Evolutionary conservation across 2,113 vertebrate genomes (phyloP), one percentile per base, ranked within the genome.

Genomic region (Hirundichthys speculiger): DNA sequence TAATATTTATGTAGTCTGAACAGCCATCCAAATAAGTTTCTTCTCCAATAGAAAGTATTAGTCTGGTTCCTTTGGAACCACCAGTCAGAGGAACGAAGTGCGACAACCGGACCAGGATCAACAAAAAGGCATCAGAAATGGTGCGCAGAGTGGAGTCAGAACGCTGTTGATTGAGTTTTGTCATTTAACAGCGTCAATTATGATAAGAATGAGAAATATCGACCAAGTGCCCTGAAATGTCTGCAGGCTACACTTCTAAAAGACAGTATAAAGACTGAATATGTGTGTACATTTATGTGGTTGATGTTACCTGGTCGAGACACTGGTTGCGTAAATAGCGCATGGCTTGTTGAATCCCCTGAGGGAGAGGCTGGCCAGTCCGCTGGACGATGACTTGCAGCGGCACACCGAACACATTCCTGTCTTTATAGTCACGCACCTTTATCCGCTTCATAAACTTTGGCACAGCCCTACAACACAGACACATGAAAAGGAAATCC

Each of bases 361-460:
- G 96, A 24, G 98, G 96, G 79, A 98, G 93, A 3, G 98, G 97
- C 64, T 99, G 98, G 13, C 97, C 97, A 0, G 95, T 97, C 57
- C 96, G 93, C 90, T 98, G 96, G 54, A 98, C 95, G 1, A 98
- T 97, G 68, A 98, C 92, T 83, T 95, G 95, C 55, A 99, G 93
- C 25, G 97, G 96, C 34, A 98, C 95, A 0, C 96, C 96, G 72
- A 99, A 99, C 70, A 99, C 95, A 30, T 93, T 94, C 85, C 95
- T 95, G 90, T 96, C 96, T 86, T 94, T 97, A 83, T 96, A 96
- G 92, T 99, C 97, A 1, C 96, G 96, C 77, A 96, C 95, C 89
- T 97, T 98, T 86, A 95, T 97, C 85, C 96, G 94, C 91, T 98
- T 98, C 96, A 99, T 99, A 87, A 99, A 99, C 83, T 98, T 99